Evolutionary conservation across 2,113 vertebrate genomes (phyloP).

Genomic region (Beaufortia kweichowensis): DNA sequence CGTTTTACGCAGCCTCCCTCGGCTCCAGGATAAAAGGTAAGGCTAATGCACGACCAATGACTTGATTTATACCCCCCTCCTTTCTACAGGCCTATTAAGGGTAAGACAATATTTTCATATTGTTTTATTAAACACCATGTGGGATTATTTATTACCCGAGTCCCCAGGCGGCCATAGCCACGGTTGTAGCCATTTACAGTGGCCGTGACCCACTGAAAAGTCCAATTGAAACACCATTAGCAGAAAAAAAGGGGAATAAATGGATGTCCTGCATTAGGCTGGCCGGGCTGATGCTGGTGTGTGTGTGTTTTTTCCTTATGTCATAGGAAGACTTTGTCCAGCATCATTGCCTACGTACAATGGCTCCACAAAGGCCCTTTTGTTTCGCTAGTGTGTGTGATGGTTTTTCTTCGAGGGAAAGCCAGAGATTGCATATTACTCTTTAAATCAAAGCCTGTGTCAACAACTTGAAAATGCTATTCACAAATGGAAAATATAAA

Average conservation of each 20-base stretch:
- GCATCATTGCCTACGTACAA: background rate
- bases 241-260: slow-evolving; percentile 45
- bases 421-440: background rate
- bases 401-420: background rate
- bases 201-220: slow-evolving; percentile 58
- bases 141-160: slow-evolving; percentile 63
- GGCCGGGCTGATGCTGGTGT: background rate
- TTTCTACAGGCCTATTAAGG: slow-evolving; percentile 58
- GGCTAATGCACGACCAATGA: slow-evolving; percentile 26
- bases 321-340: slow-evolving; percentile 20
- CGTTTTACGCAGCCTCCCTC: slow-evolving; percentile 44
- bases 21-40: slow-evolving; percentile 36
- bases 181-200: slow-evolving; percentile 45
- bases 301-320: background rate
- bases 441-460: background rate
- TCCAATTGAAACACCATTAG: slow-evolving; percentile 57
- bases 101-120: slow-evolving; percentile 68
- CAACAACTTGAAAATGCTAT: background rate
- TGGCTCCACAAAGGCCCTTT: background rate
- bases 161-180: slow-evolving; percentile 47
- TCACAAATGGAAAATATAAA: slow-evolving; percentile 18
- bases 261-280: slow-evolving; percentile 34
- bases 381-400: background rate
- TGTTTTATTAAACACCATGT: slow-evolving; percentile 68
- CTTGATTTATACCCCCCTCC: slow-evolving; percentile 61